Evolutionary conservation across 2,888 invertebrate genomes (phyloP).

Genomic region (Spodoptera exigua): DNA sequence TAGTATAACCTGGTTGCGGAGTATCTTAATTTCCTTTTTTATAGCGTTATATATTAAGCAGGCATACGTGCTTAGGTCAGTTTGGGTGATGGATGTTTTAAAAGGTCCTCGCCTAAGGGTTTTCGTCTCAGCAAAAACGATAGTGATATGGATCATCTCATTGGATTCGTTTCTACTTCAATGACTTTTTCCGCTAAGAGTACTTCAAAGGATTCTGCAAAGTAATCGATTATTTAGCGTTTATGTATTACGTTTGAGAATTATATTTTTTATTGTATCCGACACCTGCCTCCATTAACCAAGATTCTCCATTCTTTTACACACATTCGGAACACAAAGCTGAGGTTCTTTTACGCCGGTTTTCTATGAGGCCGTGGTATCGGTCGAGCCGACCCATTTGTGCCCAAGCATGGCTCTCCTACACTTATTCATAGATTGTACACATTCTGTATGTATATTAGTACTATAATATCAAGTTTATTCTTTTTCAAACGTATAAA

Average conservation of each 20-base stretch:
- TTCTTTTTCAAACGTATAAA: no score
- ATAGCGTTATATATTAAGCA: not conserved
- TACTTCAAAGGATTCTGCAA: constrained; percentile 8
- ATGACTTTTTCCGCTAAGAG: not conserved
- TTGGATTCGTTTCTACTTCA: constrained; percentile 13
- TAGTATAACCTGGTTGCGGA: no score
- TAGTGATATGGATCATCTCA: not conserved
- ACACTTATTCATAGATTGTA: no score
- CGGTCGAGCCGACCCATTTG: no score
- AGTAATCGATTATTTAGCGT: constrained; percentile 1
- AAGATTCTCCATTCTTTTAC: no score
- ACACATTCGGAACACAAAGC: no score
- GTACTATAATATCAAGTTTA: no score
- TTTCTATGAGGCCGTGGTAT: no score
- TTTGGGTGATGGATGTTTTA: constrained; percentile 6
- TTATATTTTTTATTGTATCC: not conserved
- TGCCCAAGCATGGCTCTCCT: no score
- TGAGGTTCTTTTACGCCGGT: no score
- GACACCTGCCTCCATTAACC: no score
- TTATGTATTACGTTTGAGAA: not conserved
- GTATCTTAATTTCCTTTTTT: not conserved
- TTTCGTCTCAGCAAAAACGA: constrained; percentile 5
- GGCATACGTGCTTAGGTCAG: not conserved
- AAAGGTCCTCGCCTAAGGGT: constrained; percentile 5
- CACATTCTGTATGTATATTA: no score